phyloP scores from a whole-genome alignment of 1,140 invertebrate species.

The Odontomachus brunneus region DNA sequence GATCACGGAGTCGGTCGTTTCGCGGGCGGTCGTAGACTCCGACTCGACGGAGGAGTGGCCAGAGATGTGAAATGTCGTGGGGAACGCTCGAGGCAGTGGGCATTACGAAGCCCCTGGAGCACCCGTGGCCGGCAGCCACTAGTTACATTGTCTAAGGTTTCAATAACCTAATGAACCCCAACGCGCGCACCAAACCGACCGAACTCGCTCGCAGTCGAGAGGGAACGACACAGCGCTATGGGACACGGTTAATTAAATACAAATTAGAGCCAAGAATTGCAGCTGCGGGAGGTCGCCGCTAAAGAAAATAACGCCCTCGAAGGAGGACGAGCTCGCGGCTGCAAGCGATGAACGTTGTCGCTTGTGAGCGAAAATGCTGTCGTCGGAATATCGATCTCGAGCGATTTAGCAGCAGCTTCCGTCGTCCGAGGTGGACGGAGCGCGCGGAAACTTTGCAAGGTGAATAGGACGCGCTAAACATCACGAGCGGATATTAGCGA shows the following conservation, averaged over 20 bases:
- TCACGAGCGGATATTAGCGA: not conserved
- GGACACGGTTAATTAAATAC: conserved; percentile 75
- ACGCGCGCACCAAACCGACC: conserved; percentile 67
- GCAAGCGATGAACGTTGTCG: no score
- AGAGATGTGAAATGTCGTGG: conserved; percentile 75
- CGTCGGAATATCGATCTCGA: conserved; percentile 7
- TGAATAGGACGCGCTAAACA: not conserved
- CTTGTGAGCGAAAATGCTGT: not conserved
- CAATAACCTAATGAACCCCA: conserved; percentile 82
- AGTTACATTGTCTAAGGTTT: conserved; percentile 82
- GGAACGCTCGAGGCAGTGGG: conserved; percentile 68
- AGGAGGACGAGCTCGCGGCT: no score
- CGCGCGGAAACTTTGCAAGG: not conserved
- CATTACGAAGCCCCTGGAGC: conserved; percentile 81
- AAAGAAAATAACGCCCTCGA: conserved; percentile 26
- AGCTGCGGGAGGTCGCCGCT: conserved; percentile 17
- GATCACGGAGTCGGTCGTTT: conserved; percentile 20
- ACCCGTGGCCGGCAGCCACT: conserved; percentile 71
- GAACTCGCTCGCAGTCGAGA: conserved; percentile 63
- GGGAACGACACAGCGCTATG: conserved; percentile 43
- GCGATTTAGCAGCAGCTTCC: not conserved
- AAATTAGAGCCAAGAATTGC: conserved; percentile 74
- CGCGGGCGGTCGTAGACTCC: conserved; percentile 46
- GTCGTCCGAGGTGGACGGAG: not conserved
- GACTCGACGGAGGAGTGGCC: conserved; percentile 64